Percentiles rank a stretch among this genome's conserved stretches.
phyloP scores from a whole-genome alignment of 1,140 invertebrate species.

The Aphelinus atriplicis region DNA sequence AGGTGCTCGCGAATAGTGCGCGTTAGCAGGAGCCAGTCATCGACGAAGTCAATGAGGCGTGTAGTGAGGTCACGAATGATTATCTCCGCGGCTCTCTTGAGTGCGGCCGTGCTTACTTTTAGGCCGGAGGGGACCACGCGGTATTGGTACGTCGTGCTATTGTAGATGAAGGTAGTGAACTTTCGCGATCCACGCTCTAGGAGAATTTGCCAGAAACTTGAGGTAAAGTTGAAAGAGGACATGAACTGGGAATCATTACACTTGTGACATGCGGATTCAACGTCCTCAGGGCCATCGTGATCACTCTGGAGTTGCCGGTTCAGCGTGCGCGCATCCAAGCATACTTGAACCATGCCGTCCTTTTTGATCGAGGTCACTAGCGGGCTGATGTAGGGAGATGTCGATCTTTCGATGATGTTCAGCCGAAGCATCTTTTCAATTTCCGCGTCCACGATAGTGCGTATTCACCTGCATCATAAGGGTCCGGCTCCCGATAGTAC shows the following conservation, averaged over 20 bases:
- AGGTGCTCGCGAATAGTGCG: no score
- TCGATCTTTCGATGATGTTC: slow-evolving; percentile 1
- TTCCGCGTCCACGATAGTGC: neutral
- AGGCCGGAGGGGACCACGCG: slow-evolving; percentile 19
- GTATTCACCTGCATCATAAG: no score
- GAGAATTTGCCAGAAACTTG: neutral
- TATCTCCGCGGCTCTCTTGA: slow-evolving; percentile 1
- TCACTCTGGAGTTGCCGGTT: neutral
- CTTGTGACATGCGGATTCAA: neutral
- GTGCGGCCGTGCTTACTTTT: slow-evolving; percentile 18
- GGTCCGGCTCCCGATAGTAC: no score
- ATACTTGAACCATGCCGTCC: neutral
- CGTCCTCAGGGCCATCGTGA: neutral
- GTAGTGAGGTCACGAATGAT: neutral
- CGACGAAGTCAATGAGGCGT: neutral
- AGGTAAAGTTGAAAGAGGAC: neutral
- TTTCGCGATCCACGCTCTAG: neutral
- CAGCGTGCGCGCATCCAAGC: slow-evolving; percentile 6
- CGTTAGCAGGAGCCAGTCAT: slow-evolving; percentile 1
- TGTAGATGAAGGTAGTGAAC: neutral
- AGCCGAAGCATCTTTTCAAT: neutral
- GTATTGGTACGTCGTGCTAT: slow-evolving; percentile 1
- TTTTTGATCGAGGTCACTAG: neutral
- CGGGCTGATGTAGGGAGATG: neutral
- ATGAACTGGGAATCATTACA: neutral